Conservation (phyloP, 1,140 invertebrate genomes). For the Drosophila tropicalis region DNA sequence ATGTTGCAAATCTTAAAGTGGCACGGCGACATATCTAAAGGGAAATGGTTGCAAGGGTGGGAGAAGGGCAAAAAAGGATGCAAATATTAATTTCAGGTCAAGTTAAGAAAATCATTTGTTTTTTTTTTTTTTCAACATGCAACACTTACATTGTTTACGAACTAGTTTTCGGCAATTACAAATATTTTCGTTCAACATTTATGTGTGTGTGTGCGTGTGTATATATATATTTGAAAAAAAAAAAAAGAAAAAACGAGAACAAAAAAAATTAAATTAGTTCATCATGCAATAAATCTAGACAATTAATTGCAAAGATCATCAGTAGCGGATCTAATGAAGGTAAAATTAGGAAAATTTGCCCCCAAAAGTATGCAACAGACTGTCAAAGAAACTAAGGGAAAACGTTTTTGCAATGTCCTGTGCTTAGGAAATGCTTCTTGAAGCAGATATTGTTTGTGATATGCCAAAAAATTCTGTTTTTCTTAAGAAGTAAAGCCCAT, state of each 20-base stretch:
- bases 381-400: too few species aligned
- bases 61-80: neutral
- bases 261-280: constrained; percentile 35
- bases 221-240: neutral
- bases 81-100: neutral
- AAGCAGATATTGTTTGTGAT: too few species aligned
- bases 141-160: constrained; percentile 81
- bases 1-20: constrained; percentile 82
- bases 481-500: too few species aligned
- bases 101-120: too few species aligned
- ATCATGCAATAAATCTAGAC: constrained; percentile 27
- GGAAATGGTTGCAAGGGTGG: too few species aligned
- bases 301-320: too few species aligned
- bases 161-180: constrained; percentile 49
- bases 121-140: constrained; percentile 49
- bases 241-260: neutral
- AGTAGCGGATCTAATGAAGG: too few species aligned
- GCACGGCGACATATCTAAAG: constrained; percentile 75
- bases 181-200: constrained; percentile 1
- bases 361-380: too few species aligned
- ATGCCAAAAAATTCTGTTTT: too few species aligned
- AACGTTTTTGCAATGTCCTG: too few species aligned
- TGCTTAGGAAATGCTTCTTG: too few species aligned
- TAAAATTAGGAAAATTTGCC: too few species aligned
- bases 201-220: neutral